Percentiles rank a stretch among this genome's conserved stretches.
phyloP scores from a whole-genome alignment of 2,113 vertebrate genomes.

The Oophaga pumilio region DNA sequence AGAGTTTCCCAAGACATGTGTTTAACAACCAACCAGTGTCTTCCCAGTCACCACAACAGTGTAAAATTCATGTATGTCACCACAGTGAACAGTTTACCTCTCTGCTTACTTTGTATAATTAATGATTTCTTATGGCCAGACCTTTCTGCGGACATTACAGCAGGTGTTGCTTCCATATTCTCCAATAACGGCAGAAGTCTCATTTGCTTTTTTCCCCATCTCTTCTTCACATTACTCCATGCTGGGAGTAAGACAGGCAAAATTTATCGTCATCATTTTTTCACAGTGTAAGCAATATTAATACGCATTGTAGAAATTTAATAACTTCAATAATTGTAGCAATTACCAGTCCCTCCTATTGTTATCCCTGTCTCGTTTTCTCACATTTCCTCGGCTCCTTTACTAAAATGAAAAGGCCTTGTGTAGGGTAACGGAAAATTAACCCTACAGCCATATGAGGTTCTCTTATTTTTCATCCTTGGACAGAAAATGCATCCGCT shows the following conservation, averaged over 20 bases:
- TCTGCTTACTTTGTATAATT: not conserved
- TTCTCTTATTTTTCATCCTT: not conserved
- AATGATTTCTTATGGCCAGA: not conserved
- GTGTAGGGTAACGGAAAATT: conserved; percentile 7
- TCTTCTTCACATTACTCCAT: conserved; percentile 12
- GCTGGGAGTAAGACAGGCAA: conserved; percentile 42
- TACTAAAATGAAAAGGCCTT: not conserved
- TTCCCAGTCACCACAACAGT: not conserved
- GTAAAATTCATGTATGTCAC: not conserved
- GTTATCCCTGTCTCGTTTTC: conserved; percentile 32
- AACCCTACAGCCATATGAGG: not conserved
- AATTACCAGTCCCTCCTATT: conserved; percentile 55
- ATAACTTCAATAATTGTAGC: conserved; percentile 55
- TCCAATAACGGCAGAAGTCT: not conserved
- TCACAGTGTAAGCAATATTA: conserved; percentile 52
- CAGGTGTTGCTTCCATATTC: conserved; percentile 8
- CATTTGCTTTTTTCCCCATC: conserved; percentile 26
- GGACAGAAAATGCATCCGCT: not conserved
- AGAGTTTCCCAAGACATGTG: too few species aligned
- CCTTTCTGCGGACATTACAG: not conserved
- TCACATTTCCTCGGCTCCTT: conserved; percentile 4
- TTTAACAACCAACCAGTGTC: too few species aligned
- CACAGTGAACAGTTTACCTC: not conserved
- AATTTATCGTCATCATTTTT: conserved; percentile 53
- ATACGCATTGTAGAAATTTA: conserved; percentile 44